Evolutionary conservation across 2,888 invertebrate species (phyloP).

Genomic region (Saturnia japonica): DNA sequence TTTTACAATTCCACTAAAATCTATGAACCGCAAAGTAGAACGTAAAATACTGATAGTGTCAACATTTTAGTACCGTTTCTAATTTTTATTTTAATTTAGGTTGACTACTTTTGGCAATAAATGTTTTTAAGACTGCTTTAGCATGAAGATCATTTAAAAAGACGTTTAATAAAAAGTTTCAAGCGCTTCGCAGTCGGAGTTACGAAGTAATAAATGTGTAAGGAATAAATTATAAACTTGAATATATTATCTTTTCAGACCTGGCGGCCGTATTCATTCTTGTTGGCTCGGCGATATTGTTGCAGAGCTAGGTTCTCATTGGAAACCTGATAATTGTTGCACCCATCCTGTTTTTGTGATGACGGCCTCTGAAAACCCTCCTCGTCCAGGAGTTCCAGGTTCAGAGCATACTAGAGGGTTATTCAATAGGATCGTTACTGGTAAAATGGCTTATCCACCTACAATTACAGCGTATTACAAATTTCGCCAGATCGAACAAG

Average conservation of each 20-base stretch:
- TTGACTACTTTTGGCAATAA: not conserved
- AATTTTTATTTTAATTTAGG: too few relatives aligned
- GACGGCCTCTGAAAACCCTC: constrained; percentile 83
- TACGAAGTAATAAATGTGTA: not conserved
- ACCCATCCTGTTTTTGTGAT: constrained; percentile 83
- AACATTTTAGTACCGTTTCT: not conserved
- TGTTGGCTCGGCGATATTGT: constrained; percentile 89
- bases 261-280: constrained; percentile 89
- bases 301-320: constrained; percentile 88
- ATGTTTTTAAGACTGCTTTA: not conserved
- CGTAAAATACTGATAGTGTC: not conserved
- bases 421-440: constrained; percentile 84
- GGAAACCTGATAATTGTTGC: constrained; percentile 79
- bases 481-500: constrained; percentile 85
- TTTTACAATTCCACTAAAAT: not conserved
- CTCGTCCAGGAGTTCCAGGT: constrained; percentile 79
- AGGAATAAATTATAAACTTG: not conserved
- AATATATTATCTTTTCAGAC: constrained; percentile 71
- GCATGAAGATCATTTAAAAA: constrained; percentile 10
- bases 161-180: constrained; percentile 1
- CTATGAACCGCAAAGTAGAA: not conserved
- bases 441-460: constrained; percentile 83
- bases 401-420: constrained; percentile 79
- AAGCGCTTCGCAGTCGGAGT: not conserved
- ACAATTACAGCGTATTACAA: constrained; percentile 84